A percentile compares a stretch with the other conserved stretches of the same genome.
phyloP scores from a whole-genome alignment of 2,797 vertebrate species.

The Macroramphosus scolopax region DNA sequence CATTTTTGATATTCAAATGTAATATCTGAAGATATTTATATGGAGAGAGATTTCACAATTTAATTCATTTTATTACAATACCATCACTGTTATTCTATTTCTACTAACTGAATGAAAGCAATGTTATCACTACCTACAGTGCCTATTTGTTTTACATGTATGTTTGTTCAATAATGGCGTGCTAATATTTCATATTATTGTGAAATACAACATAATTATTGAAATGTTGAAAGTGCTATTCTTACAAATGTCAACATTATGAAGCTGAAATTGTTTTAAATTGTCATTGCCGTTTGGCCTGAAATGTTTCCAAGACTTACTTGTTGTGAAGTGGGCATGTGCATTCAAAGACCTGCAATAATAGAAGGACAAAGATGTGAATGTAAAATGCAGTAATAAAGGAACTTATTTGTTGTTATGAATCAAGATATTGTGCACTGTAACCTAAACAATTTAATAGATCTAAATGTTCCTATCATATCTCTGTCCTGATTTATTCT shows the following conservation, averaged over 20 bases:
- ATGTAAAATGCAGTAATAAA: conserved; percentile 45
- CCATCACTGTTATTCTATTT: conserved; percentile 13
- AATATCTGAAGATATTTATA: conserved; percentile 24
- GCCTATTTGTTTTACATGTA: conserved; percentile 31
- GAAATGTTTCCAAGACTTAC: conserved; percentile 18
- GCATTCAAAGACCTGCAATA: conserved; percentile 25
- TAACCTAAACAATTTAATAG: not conserved
- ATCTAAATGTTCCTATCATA: conserved; percentile 5
- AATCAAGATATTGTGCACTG: conserved; percentile 6
- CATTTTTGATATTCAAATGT: conserved; percentile 31
- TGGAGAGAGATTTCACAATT: conserved; percentile 15
- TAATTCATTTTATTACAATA: conserved; percentile 19
- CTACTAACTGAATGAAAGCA: conserved; percentile 27
- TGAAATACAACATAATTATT: conserved; percentile 30
- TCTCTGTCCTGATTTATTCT: not conserved
- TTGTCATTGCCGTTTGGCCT: conserved; percentile 3
- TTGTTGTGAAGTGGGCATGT: conserved; percentile 29
- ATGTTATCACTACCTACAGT: conserved; percentile 36
- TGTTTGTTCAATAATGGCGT: conserved; percentile 34
- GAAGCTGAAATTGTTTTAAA: conserved; percentile 17
- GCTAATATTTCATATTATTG: conserved; percentile 29
- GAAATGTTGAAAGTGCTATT: conserved; percentile 58
- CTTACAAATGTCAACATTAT: conserved; percentile 35
- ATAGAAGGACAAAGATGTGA: not conserved
- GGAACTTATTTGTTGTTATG: conserved; percentile 12